Evolutionary conservation across 2,888 invertebrate species (phyloP), one percentile per base, ranked within the genome.

Genomic region (Rotaria macrura): DNA sequence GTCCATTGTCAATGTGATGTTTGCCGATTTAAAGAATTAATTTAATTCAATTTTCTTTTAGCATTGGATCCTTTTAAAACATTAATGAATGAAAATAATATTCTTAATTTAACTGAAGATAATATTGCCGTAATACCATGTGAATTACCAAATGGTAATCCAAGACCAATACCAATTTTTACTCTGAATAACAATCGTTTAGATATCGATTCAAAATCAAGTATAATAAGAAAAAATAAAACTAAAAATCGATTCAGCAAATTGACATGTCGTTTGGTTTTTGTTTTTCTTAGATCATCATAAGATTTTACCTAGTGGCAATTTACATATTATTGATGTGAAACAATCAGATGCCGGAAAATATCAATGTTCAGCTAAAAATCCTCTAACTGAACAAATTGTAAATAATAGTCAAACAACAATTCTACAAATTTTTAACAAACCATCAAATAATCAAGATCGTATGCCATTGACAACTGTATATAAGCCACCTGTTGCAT

Each of bases 241-340:
- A 84, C 72, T 83, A n/a, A 84, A 17, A 79, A 84, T 47, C 83
- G 40, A n/a, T 20, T 52, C 25, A 40, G n/a, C 23, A 52, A 23
- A 23, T 52, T 17, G 12, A 20, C 4, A 52, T 4, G 1, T 52
- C 25, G 6, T 25, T 0, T 25, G 1, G 23, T 25, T 1, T 54
- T 25, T 1, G 23, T 5, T 54, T 84, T 47, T 12, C 10, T 17
- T 79, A 79, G 85, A 55, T 84, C 85, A 86, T 17, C 86, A 85
- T 34, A 87, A 84, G 43, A 57, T 88, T 34, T 85, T 87, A 49
- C 85, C 87, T 1, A 87, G 87, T 20, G 88, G 88, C 17, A 86
- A 87, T 84, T 85, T 88, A 40, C 87, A 87, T 83, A 87, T 88
- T 20, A 72, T 65, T 34, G 86, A 87, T 79, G 85, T 87, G 17